Conservation (phyloP, 1,140 invertebrate species). For the Spodoptera frugiperda region DNA sequence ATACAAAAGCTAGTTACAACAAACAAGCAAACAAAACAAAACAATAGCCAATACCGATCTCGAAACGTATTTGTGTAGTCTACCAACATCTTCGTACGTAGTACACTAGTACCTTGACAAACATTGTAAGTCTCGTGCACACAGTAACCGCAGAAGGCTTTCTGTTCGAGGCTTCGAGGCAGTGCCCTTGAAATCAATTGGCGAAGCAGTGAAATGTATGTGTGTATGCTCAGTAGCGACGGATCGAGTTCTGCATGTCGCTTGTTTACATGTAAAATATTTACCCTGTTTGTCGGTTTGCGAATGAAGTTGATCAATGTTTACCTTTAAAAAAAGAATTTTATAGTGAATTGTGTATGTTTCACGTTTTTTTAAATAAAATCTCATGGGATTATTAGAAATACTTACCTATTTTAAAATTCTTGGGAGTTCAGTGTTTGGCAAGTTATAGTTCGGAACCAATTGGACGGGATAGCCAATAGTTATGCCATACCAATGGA, state of each 20-base stretch:
- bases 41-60: constrained; percentile 11
- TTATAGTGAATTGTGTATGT: too few relatives aligned
- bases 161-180: not conserved
- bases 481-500: too few relatives aligned
- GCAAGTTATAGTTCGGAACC: too few relatives aligned
- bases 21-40: not conserved
- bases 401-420: too few relatives aligned
- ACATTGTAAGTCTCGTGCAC: constrained; percentile 29
- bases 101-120: not conserved
- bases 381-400: too few relatives aligned
- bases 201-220: constrained; percentile 25
- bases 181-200: constrained; percentile 36
- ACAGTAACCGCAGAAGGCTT: constrained; percentile 25
- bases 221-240: constrained; percentile 25
- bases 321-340: too few relatives aligned
- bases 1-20: not conserved
- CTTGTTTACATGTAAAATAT: constrained; percentile 30
- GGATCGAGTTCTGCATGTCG: constrained; percentile 23
- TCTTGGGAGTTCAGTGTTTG: too few relatives aligned
- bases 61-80: constrained; percentile 8
- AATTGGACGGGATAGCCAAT: too few relatives aligned
- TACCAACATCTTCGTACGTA: not conserved
- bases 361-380: too few relatives aligned
- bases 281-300: not conserved
- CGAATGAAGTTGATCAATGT: not conserved